A percentile compares a stretch with the other conserved stretches of the same genome.
phyloP scores from a whole-genome alignment of 2,888 invertebrate species.

The Chydorus sphaericus region DNA sequence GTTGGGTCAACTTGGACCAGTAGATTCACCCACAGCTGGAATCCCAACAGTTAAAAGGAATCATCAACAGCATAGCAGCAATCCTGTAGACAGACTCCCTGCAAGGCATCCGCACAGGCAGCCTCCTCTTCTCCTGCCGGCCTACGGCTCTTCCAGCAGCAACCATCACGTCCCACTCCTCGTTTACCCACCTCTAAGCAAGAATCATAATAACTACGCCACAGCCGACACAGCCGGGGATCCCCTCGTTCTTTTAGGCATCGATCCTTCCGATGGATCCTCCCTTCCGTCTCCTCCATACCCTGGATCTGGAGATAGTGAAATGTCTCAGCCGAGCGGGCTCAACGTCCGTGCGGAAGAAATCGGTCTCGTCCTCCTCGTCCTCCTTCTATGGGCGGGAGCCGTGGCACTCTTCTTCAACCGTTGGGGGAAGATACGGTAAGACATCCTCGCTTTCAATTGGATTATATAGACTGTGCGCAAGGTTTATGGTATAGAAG shows the following conservation, averaged over 20 bases:
- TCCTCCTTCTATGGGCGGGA: constrained; percentile 72
- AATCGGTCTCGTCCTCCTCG: constrained; percentile 66
- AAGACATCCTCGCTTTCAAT: too few relatives aligned
- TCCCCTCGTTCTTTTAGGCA: neutral
- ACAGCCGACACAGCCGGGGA: neutral
- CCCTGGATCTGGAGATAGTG: neutral
- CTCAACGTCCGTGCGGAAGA: constrained; percentile 58
- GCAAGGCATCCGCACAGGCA: too few relatives aligned
- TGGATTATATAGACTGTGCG: too few relatives aligned
- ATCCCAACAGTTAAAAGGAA: too few relatives aligned
- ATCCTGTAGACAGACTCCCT: too few relatives aligned
- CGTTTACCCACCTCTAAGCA: neutral
- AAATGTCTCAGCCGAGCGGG: constrained; percentile 1
- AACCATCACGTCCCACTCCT: too few relatives aligned
- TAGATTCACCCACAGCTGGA: too few relatives aligned
- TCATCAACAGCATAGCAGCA: too few relatives aligned
- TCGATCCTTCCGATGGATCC: neutral
- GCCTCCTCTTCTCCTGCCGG: too few relatives aligned
- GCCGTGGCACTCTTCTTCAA: constrained; percentile 83
- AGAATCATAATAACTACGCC: constrained; percentile 3
- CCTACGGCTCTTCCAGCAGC: too few relatives aligned
- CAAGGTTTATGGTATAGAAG: too few relatives aligned
- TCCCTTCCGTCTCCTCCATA: neutral
- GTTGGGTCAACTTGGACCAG: too few relatives aligned
- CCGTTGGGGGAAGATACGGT: constrained; percentile 88